These are phyloP conservation scores for Nycticebus coucang DNA, from an alignment of 2,113 vertebrate genomes.

Conservation along the genomic window DNA sequence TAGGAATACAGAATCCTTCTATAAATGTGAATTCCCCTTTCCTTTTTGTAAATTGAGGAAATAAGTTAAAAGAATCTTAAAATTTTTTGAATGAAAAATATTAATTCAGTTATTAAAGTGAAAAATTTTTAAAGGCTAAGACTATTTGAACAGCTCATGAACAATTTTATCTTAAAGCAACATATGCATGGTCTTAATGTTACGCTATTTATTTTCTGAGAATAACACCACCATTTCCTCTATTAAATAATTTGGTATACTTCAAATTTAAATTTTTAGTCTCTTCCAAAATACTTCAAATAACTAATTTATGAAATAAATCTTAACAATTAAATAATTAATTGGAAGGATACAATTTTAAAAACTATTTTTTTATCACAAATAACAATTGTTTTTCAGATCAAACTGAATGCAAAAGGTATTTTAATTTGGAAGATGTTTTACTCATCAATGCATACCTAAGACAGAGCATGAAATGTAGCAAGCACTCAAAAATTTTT, in stretches of 20 bases:
- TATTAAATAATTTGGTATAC: neutral
- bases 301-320: neutral
- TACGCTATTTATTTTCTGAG: neutral
- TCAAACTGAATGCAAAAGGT: neutral
- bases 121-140: neutral
- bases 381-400: neutral
- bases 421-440: neutral
- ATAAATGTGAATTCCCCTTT: neutral
- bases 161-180: neutral
- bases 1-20: neutral
- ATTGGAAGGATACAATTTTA: neutral
- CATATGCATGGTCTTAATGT: neutral
- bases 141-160: neutral
- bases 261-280: conserved; percentile 3
- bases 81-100: neutral
- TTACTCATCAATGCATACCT: neutral
- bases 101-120: neutral
- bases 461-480: neutral
- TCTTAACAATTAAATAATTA: neutral
- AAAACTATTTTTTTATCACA: neutral
- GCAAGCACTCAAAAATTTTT: neutral
- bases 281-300: conserved; percentile 7
- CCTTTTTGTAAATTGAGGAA: neutral
- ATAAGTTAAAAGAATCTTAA: neutral
- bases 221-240: neutral